These are phyloP conservation scores for Falco berigora DNA, from an alignment of 2,797 vertebrate species.

Conservation along the genomic window DNA sequence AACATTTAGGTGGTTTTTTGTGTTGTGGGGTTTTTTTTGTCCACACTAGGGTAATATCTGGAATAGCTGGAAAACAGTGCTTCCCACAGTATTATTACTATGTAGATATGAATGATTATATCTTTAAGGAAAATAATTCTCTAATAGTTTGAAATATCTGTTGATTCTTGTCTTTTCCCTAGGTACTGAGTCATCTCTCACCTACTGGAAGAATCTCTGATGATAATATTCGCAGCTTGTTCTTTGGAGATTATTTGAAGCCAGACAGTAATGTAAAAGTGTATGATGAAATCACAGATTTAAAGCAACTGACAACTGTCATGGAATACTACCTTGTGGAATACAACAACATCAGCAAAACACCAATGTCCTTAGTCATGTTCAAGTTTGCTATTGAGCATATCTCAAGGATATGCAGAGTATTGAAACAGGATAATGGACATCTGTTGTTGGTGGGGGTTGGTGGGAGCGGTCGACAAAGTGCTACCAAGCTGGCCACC, in stretches of 20 bases:
- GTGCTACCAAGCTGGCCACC: conserved; percentile 83
- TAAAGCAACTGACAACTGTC: conserved; percentile 76
- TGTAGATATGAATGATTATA: not conserved
- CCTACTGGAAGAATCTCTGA: conserved; percentile 78
- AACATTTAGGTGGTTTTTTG: not conserved
- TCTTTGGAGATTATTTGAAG: conserved; percentile 88
- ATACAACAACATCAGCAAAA: conserved; percentile 87
- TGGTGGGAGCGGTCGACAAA: conserved; percentile 88
- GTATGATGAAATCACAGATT: conserved; percentile 88
- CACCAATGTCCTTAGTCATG: conserved; percentile 91
- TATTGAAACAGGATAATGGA: conserved; percentile 89
- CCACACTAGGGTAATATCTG: not conserved
- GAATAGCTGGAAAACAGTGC: not conserved
- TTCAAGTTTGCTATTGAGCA: conserved; percentile 94
- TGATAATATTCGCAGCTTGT: conserved; percentile 84
- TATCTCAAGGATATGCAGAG: conserved; percentile 89
- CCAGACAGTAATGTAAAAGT: conserved; percentile 73
- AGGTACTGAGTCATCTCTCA: conserved; percentile 86
- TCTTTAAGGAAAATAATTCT: not conserved
- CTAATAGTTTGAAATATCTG: not conserved
- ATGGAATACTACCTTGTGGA: conserved; percentile 91
- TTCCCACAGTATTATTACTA: not conserved
- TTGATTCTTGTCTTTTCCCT: not conserved
- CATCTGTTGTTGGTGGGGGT: conserved; percentile 88
- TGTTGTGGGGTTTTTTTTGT: not conserved